Conservation (phyloP, 2,888 invertebrate genomes). For the Muscina levida region DNA sequence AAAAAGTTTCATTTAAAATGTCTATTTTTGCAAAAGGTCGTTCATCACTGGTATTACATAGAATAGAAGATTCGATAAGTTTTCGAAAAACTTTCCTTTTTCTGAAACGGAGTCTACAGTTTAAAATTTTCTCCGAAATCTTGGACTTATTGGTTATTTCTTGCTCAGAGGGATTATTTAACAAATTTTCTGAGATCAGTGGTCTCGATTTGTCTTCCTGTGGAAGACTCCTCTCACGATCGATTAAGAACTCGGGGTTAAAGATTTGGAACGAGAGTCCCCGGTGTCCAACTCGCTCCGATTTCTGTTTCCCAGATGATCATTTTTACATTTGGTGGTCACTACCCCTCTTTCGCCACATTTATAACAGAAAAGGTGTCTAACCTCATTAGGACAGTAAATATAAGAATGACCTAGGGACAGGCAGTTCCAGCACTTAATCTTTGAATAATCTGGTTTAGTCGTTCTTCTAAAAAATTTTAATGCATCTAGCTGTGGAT, state of each 20-base stretch:
- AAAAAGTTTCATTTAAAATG: neutral
- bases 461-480: neutral
- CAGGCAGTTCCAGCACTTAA: conserved; percentile 46
- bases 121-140: neutral
- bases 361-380: conserved; percentile 29
- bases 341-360: conserved; percentile 31
- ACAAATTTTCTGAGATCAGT: neutral
- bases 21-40: conserved; percentile 32
- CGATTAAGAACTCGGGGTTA: conserved; percentile 30
- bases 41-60: neutral
- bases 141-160: neutral
- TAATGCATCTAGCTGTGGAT: conserved; percentile 32
- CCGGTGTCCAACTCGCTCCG: conserved; percentile 43
- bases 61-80: conserved; percentile 18
- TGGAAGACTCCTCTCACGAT: conserved; percentile 16
- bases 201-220: conserved; percentile 33
- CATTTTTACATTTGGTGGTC: conserved; percentile 18
- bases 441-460: conserved; percentile 23
- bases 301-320: conserved; percentile 24
- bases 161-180: neutral
- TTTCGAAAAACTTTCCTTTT: conserved; percentile 5
- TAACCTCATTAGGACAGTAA: conserved; percentile 14
- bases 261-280: conserved; percentile 40
- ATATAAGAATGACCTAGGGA: conserved; percentile 41
- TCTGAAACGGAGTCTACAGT: neutral